These are phyloP conservation scores for Somateria mollissima DNA, from an alignment of 2,797 vertebrate genomes.

Conservation along the genomic window DNA sequence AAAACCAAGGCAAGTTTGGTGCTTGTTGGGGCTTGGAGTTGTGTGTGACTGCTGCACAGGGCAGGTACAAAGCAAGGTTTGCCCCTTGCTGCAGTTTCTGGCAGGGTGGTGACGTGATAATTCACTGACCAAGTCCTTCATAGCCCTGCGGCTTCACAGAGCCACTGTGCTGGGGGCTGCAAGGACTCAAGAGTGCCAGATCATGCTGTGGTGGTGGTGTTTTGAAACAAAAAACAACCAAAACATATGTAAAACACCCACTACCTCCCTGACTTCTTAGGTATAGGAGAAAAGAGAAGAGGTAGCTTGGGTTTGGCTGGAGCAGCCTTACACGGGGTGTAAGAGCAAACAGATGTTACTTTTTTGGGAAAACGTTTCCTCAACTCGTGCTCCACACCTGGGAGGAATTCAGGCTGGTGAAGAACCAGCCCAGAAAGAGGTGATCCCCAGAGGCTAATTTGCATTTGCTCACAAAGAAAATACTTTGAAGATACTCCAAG, in stretches of 20 bases:
- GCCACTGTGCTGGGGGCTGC: neutral
- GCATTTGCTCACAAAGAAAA: neutral
- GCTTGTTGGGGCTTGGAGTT: neutral
- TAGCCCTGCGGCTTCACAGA: neutral
- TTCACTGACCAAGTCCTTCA: neutral
- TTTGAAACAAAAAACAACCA: neutral
- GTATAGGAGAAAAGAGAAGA: neutral
- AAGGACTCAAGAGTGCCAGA: neutral
- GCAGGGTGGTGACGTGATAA: neutral
- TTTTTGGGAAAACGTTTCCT: neutral
- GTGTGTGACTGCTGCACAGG: rapidly evolving
- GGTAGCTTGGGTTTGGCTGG: neutral
- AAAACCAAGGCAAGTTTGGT: neutral
- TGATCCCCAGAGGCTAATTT: neutral
- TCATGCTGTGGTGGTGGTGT: no score
- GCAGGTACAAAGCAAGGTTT: neutral
- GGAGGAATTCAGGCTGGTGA: neutral
- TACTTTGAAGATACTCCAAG: conserved; percentile 47
- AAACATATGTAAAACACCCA: neutral
- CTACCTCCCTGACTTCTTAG: neutral
- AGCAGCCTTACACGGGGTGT: neutral
- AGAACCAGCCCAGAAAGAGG: neutral
- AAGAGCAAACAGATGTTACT: neutral
- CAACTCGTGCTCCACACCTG: neutral
- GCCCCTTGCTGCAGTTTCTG: neutral